Evolutionary conservation across 2,113 vertebrate species (phyloP).

Genomic region (Accipiter cooperii): DNA sequence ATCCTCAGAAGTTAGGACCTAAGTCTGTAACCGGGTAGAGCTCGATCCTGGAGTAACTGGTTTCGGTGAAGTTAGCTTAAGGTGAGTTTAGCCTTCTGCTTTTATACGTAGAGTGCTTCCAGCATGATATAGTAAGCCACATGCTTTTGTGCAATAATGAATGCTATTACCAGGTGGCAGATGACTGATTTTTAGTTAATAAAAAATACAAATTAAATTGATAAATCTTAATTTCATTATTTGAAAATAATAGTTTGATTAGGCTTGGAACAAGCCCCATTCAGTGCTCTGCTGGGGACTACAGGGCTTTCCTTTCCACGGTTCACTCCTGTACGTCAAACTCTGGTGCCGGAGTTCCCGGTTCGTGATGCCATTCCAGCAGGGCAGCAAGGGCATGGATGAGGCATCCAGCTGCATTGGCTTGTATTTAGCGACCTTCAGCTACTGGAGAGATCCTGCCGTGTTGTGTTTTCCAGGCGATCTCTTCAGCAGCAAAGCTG

Average conservation of each 20-base stretch:
- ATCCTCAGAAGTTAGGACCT: not conserved
- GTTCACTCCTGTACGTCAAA: not conserved
- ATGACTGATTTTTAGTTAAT: not conserved
- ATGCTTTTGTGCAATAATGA: not conserved
- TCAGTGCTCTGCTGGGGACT: not conserved
- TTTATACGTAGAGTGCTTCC: not conserved
- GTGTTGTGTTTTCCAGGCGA: not conserved
- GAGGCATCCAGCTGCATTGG: not conserved
- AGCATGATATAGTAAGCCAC: not conserved
- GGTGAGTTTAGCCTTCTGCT: not conserved
- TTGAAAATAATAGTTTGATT: not conserved
- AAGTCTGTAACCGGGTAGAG: not conserved
- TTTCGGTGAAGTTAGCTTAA: not conserved
- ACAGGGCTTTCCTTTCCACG: not conserved
- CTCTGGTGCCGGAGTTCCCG: rapidly evolving
- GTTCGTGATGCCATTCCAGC: not conserved
- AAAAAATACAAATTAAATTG: not conserved
- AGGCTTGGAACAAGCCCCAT: not conserved
- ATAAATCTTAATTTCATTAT: not conserved
- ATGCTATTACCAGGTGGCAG: not conserved
- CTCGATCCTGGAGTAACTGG: not conserved
- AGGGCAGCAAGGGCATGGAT: rapidly evolving
- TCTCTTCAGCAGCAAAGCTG: not conserved
- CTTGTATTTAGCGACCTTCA: not conserved
- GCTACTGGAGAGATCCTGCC: not conserved